Base-by-base conservation (phyloP, 2,797 vertebrate species). In the Microchirus variegatus region DNA sequence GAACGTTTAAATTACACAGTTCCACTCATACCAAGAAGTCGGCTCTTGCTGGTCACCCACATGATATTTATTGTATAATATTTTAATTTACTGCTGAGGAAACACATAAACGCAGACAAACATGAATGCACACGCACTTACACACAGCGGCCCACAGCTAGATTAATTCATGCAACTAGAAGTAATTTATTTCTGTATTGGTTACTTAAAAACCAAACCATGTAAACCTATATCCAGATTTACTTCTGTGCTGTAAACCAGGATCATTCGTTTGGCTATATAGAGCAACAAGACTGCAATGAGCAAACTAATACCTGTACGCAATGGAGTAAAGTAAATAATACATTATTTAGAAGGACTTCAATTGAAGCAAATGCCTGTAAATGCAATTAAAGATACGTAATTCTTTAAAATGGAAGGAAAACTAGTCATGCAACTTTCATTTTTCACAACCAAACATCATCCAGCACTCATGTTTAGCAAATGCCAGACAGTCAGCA, bases 261-360 rank as follows among this genome's bases (percentile, higher is more conserved):
- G 70, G 60, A 77, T 78, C 84, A 81, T 84, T 78, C 59, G 71
- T 78, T 75, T 81, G 73, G 79, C 63, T 75, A 83, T 69, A 86
- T 77, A 82, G 75, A 70, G 67, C 44, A 58, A 53, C 50, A 13
- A 31, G 31, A 31, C 31, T 4, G 31, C 31, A 31, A 5, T 31
- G 31, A 31, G 5, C 5, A 31, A 31, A 31, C 31, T 31, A 31
- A 8, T 31, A 31, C 31, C 31, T 31, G 31, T 6, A 31, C 6
- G 5, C 31, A 31, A 6, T 31, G 2, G 1, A 31, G 22, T 22
- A 31, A 31, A 31, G 31, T 31, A 31, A 31, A 31, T 31, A 31
- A 31, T 31, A 31, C 31, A 31, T 31, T 31, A 31, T 31, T 31
- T 31, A 31, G 31, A 31, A 31, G 31, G 5, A 31, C 5, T 1